These are phyloP conservation scores for Drosophila meridiana DNA, from an alignment of 2,888 invertebrate genomes.

Conservation along the genomic window DNA sequence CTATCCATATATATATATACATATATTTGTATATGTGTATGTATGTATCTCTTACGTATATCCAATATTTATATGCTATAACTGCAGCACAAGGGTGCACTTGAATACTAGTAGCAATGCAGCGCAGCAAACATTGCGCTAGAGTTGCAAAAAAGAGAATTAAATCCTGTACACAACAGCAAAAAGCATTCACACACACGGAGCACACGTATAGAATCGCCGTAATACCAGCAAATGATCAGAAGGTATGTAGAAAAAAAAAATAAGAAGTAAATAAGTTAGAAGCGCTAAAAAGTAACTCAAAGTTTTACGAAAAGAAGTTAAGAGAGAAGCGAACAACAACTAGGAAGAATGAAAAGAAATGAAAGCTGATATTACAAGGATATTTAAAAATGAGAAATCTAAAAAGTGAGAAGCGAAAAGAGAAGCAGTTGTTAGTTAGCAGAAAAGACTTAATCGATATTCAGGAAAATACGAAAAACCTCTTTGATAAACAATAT, in stretches of 20 bases:
- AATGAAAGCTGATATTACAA: too few relatives aligned
- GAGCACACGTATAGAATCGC: neutral
- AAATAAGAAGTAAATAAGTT: neutral
- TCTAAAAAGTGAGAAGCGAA: neutral
- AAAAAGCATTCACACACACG: slow-evolving; percentile 12
- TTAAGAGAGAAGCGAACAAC: neutral
- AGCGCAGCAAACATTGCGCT: slow-evolving; percentile 17
- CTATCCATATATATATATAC: slow-evolving; percentile 13
- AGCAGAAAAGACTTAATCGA: too few relatives aligned
- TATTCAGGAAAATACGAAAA: too few relatives aligned
- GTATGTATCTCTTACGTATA: slow-evolving; percentile 40
- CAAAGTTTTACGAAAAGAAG: neutral
- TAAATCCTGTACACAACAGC: slow-evolving; percentile 1
- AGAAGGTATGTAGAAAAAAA: neutral
- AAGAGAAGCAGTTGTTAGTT: neutral
- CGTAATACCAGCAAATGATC: neutral
- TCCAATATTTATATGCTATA: slow-evolving; percentile 72
- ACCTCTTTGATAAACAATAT: too few relatives aligned
- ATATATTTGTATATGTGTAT: slow-evolving; percentile 1
- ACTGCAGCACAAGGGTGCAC: slow-evolving; percentile 37
- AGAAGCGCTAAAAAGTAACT: neutral
- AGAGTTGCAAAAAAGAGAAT: slow-evolving; percentile 1
- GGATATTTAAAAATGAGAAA: neutral
- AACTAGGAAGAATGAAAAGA: neutral
- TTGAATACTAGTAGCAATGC: slow-evolving; percentile 24